Evolutionary conservation across 2,113 vertebrate genomes (phyloP).

Genomic region (Asarcornis scutulata): DNA sequence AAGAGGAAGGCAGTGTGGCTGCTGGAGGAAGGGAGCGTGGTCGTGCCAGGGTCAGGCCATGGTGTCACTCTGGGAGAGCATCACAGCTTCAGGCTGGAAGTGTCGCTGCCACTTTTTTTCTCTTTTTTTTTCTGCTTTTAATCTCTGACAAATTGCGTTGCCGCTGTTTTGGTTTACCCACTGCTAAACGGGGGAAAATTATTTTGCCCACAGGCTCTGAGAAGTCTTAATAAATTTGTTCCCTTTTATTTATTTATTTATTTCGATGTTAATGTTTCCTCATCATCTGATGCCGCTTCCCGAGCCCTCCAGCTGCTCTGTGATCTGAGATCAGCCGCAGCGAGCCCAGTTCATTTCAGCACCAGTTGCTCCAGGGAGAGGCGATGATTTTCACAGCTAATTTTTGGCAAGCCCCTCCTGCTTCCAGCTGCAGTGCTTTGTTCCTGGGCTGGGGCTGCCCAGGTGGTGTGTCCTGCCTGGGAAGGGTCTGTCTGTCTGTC

Average conservation of each 20-base stretch:
- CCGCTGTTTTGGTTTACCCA: neutral
- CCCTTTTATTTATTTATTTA: conserved; percentile 7
- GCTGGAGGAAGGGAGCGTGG: neutral
- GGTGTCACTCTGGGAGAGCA: neutral
- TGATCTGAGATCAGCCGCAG: neutral
- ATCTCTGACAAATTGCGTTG: neutral
- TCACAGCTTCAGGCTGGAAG: neutral
- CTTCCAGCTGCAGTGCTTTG: neutral
- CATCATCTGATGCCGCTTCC: neutral
- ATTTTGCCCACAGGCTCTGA: neutral
- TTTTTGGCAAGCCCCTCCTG: neutral
- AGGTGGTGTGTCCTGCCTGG: neutral
- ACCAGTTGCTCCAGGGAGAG: neutral
- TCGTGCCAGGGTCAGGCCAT: neutral
- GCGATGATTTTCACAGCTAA: neutral
- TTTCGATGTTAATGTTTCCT: conserved; percentile 21
- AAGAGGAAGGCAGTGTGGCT: rapidly evolving
- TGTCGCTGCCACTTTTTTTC: conserved; percentile 6
- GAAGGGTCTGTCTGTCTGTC: neutral
- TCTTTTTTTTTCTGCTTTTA: too few relatives aligned
- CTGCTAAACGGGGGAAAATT: neutral
- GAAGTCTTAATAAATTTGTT: neutral
- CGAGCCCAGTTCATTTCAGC: neutral
- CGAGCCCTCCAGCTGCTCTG: neutral
- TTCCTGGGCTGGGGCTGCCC: neutral